These are phyloP conservation scores for Platygyra sinensis DNA, from an alignment of 64 coral and sea anemone genomes.

Conservation along the genomic window DNA sequence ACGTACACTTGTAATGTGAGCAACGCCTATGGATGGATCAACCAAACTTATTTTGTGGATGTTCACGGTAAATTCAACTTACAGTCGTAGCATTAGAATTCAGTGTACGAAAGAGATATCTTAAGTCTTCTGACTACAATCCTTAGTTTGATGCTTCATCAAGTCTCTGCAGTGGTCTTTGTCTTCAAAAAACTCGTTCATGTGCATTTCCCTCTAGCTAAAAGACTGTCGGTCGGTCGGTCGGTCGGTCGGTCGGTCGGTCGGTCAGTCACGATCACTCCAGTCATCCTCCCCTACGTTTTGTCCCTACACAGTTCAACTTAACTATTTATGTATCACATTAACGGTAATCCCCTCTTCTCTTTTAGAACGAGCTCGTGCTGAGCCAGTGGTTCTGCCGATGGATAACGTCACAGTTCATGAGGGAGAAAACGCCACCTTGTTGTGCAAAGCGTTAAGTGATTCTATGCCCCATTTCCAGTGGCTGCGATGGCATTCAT, in stretches of 20 bases:
- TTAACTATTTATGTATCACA: background rate
- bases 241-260: background rate
- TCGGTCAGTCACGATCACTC: background rate
- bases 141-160: no score
- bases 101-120: background rate
- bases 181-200: no score
- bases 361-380: constrained; percentile 71
- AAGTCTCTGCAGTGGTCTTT: background rate
- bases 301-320: no score
- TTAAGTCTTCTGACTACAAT: background rate
- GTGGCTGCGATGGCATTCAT: constrained; percentile 70
- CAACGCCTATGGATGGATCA: constrained; percentile 83
- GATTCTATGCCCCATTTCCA: constrained; percentile 97
- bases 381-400: constrained; percentile 59
- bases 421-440: constrained; percentile 77
- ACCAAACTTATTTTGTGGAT: constrained; percentile 77
- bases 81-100: background rate
- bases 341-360: background rate
- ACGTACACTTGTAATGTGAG: constrained; percentile 85
- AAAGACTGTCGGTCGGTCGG: background rate
- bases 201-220: no score
- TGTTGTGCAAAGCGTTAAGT: constrained; percentile 72
- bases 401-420: constrained; percentile 73
- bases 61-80: constrained; percentile 63
- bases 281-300: no score